Evolutionary conservation across 2,113 vertebrate genomes (phyloP), one percentile per base, ranked within the genome.

Genomic region (Pelmatolapia mariae): DNA sequence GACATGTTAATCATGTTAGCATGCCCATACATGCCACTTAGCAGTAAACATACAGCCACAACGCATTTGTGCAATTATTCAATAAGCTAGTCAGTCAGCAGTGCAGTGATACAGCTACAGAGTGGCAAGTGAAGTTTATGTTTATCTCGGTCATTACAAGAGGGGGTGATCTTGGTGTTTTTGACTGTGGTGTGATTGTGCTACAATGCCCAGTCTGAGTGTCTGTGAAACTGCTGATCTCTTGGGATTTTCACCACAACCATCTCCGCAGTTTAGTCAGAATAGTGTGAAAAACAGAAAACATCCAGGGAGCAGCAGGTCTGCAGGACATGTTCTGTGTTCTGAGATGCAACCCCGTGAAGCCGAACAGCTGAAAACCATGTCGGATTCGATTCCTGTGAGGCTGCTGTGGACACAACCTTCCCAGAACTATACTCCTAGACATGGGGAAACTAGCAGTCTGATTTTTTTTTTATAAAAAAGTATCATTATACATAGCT

Each of bases 401-500:
- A 78, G 71, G 71, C 43, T n/a, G 4, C 6, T 29, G 71, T 29
- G 24, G 4, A 47, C 24, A 19, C 24, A 47, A 11, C 10, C 43
- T 47, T 43, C 24, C 40, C 40, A 76, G 40, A 73, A 7, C 38
- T 29, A 18, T 18, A 29, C 40, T 47, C 8, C 4, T 45, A 18
- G 45, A 50, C 15, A 50, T 13, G 5, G 24, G 10, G 10, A 50
- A 78, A 50, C 71, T 76, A 29, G 16, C 24, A 50, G 24, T 50
- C 71, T 8, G 24, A 3, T 12, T 5, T 24, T 24, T 71, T 73
- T 29, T 2, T 0, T 3, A 19, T 24, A 47, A 29, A 29, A 18
- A 76, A 47, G 15, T 0, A 47, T 43, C n/a, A 45, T 73, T 26
- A 73, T 18, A 43, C 40, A 43, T 0, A 18, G 8, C 22, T 73